Percentiles rank a stretch among this genome's conserved stretches.
Evolutionary conservation across 2,888 invertebrate genomes (phyloP).

Genomic region (Aphodius granarius): DNA sequence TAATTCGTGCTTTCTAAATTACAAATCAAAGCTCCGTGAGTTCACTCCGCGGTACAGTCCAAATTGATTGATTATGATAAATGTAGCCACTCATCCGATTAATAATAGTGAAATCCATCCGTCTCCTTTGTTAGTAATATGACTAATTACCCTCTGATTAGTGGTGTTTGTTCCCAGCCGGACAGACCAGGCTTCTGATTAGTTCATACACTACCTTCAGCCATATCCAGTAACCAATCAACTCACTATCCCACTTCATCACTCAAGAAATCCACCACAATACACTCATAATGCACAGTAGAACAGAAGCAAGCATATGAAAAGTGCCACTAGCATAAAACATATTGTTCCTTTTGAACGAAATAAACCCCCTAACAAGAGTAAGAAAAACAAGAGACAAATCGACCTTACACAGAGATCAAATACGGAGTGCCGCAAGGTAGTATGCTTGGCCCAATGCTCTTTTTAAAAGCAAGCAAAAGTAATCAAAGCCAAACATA

Average conservation of each 20-base stretch:
- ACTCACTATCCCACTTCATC: background rate
- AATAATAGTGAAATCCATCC: slow-evolving; percentile 31
- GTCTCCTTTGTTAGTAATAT: slow-evolving; percentile 33
- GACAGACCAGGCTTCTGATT: slow-evolving; percentile 13
- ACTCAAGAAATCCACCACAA: background rate
- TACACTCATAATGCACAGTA: background rate
- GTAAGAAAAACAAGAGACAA: background rate
- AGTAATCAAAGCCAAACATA: background rate
- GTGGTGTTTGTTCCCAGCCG: slow-evolving; percentile 22
- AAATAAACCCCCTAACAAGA: background rate
- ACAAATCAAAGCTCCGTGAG: background rate
- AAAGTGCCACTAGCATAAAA: background rate
- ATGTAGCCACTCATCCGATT: slow-evolving; percentile 18
- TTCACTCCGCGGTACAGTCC: background rate
- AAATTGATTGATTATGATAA: slow-evolving; percentile 17
- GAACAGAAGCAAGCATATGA: background rate
- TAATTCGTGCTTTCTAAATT: background rate
- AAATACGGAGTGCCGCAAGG: no score
- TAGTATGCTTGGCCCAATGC: no score
- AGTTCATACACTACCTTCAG: background rate
- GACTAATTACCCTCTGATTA: slow-evolving; percentile 34
- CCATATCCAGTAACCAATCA: background rate
- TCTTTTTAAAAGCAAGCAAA: no score
- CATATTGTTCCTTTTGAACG: background rate
- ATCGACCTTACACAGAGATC: no score